A percentile compares a stretch with the other conserved stretches of the same genome.
These are phyloP conservation scores for Notolabrus celidotus DNA, from an alignment of 2,797 vertebrate species.

Conservation along the genomic window DNA sequence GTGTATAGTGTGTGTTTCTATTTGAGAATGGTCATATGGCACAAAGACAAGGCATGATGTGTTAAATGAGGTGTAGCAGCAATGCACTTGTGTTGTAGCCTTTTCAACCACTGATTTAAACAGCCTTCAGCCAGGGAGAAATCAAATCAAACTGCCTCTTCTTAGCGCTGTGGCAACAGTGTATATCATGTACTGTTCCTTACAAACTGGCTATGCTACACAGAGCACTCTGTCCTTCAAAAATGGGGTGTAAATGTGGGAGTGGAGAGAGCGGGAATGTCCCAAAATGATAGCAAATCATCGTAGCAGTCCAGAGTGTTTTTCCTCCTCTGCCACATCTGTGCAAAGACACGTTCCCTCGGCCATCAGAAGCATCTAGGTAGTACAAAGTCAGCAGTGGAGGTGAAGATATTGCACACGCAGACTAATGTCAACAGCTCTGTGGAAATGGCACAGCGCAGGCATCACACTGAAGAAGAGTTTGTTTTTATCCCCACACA, in stretches of 20 bases:
- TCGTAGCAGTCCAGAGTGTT: slow-evolving; percentile 51
- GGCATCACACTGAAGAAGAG: slow-evolving; percentile 75
- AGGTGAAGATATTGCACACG: slow-evolving; percentile 85
- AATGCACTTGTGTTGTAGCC: slow-evolving; percentile 69
- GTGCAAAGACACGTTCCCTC: slow-evolving; percentile 65
- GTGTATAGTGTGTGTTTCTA: slow-evolving; percentile 32
- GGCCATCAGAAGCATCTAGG: slow-evolving; percentile 72
- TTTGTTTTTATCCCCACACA: slow-evolving; percentile 59
- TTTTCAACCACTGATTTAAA: slow-evolving; percentile 38
- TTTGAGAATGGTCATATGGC: slow-evolving; percentile 66
- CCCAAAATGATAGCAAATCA: slow-evolving; percentile 55
- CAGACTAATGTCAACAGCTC: slow-evolving; percentile 83
- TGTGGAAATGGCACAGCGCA: slow-evolving; percentile 79
- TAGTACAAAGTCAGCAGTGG: slow-evolving; percentile 76
- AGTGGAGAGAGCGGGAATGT: slow-evolving; percentile 41
- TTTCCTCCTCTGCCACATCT: slow-evolving; percentile 53
- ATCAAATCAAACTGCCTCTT: slow-evolving; percentile 45
- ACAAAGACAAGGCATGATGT: slow-evolving; percentile 84
- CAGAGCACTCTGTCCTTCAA: slow-evolving; percentile 67
- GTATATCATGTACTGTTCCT: slow-evolving; percentile 52
- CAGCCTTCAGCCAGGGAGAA: slow-evolving; percentile 34
- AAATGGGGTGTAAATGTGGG: slow-evolving; percentile 48
- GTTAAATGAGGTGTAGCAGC: slow-evolving; percentile 83
- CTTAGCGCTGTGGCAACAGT: slow-evolving; percentile 44
- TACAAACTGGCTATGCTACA: slow-evolving; percentile 61